Evolutionary conservation across 2,113 vertebrate species (phyloP), one percentile per base, ranked within the genome.

Genomic region (Actenoides hombroni): DNA sequence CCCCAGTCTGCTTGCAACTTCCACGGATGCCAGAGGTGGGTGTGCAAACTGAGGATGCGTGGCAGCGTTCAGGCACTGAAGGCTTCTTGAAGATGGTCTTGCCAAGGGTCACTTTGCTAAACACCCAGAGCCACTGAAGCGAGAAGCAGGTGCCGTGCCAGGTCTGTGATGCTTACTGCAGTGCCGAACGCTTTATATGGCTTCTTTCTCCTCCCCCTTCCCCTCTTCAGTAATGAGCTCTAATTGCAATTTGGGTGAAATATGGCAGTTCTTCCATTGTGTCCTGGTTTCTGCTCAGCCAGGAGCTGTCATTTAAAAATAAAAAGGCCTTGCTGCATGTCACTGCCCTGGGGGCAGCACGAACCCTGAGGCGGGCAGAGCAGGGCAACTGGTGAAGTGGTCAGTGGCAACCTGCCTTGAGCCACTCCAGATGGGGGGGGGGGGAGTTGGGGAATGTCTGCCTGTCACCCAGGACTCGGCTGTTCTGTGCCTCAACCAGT

Each of bases 11-110:
- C 16, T 23, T 49, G 29, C 31, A 46, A 1, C 68, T 54, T 77
- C 79, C 84, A 11, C 4, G 33, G 70, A 48, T 46, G 69, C 40
- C 60, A 61, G 56, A 75, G 75, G 48, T 35, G 26, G 51, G 37
- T 0, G 6, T 51, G 79, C 88, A 90, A 83, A 56, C 40, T 1
- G 10, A 59, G 73, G 71, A 23, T 1, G 2, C 0, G 0, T 26
- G n/a, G 54, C 70, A 6, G 1, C 4, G 10, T n/a, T 69, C 65
- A 82, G 81, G 59, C 37, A 63, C 83, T 59, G 63, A 53, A 12
- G 40, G 56, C 26, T 5, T 57, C 46, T 4, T 63, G 61, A 16
- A 54, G 51, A 65, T 70, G 1, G 2, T 33, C 29, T 81, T 8
- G 4, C 28, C 42, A 51, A 35, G 6, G 28, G 26, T 46, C 28